Evolutionary conservation across 1,140 invertebrate genomes (phyloP), one percentile per base, ranked within the genome.

Genomic region (Agrilus planipennis): DNA sequence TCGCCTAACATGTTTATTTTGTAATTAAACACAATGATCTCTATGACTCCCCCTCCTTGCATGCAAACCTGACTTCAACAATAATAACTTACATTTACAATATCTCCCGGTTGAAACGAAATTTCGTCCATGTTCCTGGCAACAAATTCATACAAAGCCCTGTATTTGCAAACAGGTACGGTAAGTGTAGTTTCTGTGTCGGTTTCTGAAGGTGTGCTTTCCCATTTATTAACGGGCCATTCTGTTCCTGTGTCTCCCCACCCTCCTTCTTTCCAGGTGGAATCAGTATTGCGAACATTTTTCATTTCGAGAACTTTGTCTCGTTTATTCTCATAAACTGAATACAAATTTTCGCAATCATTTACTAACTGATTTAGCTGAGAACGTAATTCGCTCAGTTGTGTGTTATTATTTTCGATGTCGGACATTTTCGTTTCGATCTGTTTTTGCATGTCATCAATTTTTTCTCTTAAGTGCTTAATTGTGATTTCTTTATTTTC

Each of bases 61-160:
- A n/a, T n/a, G n/a, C n/a, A n/a, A n/a, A n/a, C n/a, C n/a, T n/a
- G n/a, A n/a, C n/a, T n/a, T n/a, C 3, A 36, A 7, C 12, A 21
- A 37, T 41, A 43, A 30, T 45, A 32, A 41, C 61, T 66, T 67
- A 84, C 88, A 63, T 81, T 70, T 50, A 99, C 88, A 58, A 93
- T 77, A 64, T 97, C 94, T 4, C 92, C 93, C 23, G 90, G 88
- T 64, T 89, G 80, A 47, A 99, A 83, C 16, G 84, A 86, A 17
- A 99, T 77, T 65, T 99, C 95, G 66, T 99, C 95, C 6, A 74
- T 70, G 59, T 91, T 94, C 44, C 92, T 69, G 0, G 91, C 88
- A 32, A 81, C 81, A 69, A 98, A 99, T 58, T 91, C 88, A 59
- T 91, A 99, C 3, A 98, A 67, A 9, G 89, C 91, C 43, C 88